These are phyloP conservation scores for Penaeus chinensis DNA, from an alignment of 1,140 invertebrate species.

Conservation along the genomic window DNA sequence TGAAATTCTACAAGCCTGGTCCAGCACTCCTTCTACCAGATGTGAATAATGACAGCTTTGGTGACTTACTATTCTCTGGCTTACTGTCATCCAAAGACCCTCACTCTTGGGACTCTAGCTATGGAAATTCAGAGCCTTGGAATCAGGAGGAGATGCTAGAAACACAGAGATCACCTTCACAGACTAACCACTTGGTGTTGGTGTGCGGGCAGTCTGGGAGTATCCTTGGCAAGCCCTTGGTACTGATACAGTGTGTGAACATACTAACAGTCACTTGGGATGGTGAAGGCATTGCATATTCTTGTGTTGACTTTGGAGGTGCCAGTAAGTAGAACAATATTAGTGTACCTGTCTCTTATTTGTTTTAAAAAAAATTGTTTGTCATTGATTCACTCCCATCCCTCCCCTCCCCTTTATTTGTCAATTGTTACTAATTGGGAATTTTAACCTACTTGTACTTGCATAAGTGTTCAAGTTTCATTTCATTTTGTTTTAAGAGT, in stretches of 20 bases:
- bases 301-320: constrained; percentile 19
- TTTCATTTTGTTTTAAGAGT: too few species aligned
- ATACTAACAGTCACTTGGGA: constrained; percentile 27
- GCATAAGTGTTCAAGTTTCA: too few species aligned
- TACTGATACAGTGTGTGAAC: constrained; percentile 38
- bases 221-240: constrained; percentile 39
- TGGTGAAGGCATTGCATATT: constrained; percentile 20
- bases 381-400: too few species aligned
- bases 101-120: constrained; percentile 14
- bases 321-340: constrained; percentile 31
- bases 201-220: constrained; percentile 48
- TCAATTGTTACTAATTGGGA: too few species aligned
- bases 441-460: too few species aligned
- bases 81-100: neutral
- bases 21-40: constrained; percentile 31
- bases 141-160: constrained; percentile 13
- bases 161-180: neutral
- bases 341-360: neutral
- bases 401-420: too few species aligned
- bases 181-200: constrained; percentile 31
- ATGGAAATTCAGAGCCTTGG: constrained; percentile 25
- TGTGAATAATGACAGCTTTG: constrained; percentile 41
- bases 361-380: too few species aligned
- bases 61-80: constrained; percentile 28
- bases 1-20: constrained; percentile 27